Conservation (phyloP, 2,113 vertebrate species). For the Catharus bicknelli region DNA sequence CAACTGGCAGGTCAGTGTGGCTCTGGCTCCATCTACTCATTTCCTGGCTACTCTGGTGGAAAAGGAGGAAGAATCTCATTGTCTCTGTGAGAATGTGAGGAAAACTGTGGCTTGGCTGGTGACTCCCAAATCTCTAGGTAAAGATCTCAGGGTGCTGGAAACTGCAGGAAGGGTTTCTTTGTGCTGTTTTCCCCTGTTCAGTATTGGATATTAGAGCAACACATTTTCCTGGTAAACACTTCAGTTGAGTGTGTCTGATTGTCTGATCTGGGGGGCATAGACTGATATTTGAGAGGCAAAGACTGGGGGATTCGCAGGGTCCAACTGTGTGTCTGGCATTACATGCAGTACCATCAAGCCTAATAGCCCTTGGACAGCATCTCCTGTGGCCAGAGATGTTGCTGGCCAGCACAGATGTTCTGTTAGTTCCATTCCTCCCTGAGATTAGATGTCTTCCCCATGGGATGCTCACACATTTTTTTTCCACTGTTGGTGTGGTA, state of each 20-base stretch:
- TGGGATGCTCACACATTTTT: neutral
- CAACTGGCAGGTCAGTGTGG: slow-evolving; percentile 59
- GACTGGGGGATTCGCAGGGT: neutral
- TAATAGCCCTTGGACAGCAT: neutral
- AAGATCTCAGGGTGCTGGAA: neutral
- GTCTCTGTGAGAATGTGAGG: slow-evolving; percentile 65
- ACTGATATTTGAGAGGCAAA: neutral
- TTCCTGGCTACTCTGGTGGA: slow-evolving; percentile 39
- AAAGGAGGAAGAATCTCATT: slow-evolving; percentile 52
- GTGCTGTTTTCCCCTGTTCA: neutral
- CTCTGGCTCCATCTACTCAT: slow-evolving; percentile 47
- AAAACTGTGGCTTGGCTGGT: slow-evolving; percentile 73
- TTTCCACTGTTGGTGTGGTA: neutral
- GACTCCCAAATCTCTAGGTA: slow-evolving; percentile 73
- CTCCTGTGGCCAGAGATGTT: neutral
- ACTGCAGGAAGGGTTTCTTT: neutral
- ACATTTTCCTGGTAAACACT: neutral
- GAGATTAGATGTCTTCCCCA: neutral
- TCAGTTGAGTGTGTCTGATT: neutral
- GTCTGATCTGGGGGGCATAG: neutral
- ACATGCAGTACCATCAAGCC: neutral
- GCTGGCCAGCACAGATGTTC: neutral
- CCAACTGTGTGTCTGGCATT: neutral
- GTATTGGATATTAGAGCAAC: neutral
- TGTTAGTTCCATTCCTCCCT: neutral